Percentiles rank a stretch among this genome's conserved stretches.
Conservation (phyloP, 2,797 vertebrate genomes). For the Eutrigla gurnardus region DNA sequence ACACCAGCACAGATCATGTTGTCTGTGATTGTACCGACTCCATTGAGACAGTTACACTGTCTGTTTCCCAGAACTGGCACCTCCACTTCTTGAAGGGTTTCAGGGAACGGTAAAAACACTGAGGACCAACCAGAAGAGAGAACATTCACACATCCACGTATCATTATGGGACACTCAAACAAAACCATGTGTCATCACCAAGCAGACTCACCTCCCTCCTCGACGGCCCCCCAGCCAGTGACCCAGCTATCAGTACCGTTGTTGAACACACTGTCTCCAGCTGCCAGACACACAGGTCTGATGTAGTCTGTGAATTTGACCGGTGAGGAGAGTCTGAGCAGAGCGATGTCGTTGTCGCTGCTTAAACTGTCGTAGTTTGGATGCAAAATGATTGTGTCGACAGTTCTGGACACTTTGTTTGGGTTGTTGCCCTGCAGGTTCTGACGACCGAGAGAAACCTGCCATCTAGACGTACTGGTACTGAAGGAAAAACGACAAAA, state of each 20-base stretch:
- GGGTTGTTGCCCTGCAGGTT: too few species aligned
- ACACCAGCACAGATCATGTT: conserved; percentile 80
- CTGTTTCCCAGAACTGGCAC: conserved; percentile 69
- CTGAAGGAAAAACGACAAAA: too few species aligned
- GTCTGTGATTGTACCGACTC: too few species aligned
- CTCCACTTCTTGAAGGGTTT: conserved; percentile 72
- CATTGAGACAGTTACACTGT: conserved; percentile 73
- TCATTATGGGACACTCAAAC: neutral
- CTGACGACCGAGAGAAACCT: too few species aligned
- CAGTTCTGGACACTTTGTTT: too few species aligned
- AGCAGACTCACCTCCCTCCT: too few species aligned
- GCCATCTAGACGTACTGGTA: too few species aligned
- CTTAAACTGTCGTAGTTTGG: conserved; percentile 33
- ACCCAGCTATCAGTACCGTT: conserved; percentile 70
- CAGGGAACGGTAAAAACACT: conserved; percentile 56
- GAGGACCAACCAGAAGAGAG: neutral
- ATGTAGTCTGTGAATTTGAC: conserved; percentile 79
- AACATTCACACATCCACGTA: conserved; percentile 8
- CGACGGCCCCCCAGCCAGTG: too few species aligned
- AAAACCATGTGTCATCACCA: neutral
- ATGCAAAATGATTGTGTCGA: conserved; percentile 61
- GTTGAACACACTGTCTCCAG: conserved; percentile 64
- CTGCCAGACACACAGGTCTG: conserved; percentile 85
- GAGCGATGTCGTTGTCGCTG: conserved; percentile 66
- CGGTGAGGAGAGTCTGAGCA: conserved; percentile 70